Conservation (phyloP, 2,888 invertebrate genomes). For the Drosophila trichaetosa region DNA sequence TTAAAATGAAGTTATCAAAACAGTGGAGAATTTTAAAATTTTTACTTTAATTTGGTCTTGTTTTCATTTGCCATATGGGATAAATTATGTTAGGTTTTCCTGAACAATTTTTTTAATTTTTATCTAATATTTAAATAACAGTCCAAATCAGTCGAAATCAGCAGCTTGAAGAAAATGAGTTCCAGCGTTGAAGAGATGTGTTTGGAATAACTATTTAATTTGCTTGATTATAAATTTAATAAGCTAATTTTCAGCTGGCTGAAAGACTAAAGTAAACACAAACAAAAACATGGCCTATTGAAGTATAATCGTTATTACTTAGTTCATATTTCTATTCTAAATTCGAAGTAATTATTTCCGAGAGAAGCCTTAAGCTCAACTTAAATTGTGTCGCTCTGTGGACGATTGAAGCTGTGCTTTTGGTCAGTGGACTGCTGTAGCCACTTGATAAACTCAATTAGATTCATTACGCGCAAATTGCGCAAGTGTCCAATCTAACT, state of each 20-base stretch:
- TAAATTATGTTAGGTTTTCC: neutral
- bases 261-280: neutral
- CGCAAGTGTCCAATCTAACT: constrained; percentile 83
- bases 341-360: neutral
- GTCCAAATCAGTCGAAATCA: no score
- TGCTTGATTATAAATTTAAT: neutral
- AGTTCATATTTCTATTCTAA: neutral
- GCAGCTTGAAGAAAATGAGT: no score
- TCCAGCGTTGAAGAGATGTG: no score
- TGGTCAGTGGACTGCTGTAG: constrained; percentile 19
- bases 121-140: no score
- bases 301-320: neutral
- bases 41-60: neutral
- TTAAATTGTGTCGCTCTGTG: neutral
- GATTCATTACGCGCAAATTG: constrained; percentile 79
- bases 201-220: neutral
- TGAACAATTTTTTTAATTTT: neutral
- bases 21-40: neutral
- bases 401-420: constrained; percentile 22
- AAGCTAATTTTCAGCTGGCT: neutral
- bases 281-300: neutral
- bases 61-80: neutral
- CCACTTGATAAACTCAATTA: constrained; percentile 81
- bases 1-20: neutral
- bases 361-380: neutral